Conservation (phyloP, 1,140 invertebrate species). For the Danaus melanippus region DNA sequence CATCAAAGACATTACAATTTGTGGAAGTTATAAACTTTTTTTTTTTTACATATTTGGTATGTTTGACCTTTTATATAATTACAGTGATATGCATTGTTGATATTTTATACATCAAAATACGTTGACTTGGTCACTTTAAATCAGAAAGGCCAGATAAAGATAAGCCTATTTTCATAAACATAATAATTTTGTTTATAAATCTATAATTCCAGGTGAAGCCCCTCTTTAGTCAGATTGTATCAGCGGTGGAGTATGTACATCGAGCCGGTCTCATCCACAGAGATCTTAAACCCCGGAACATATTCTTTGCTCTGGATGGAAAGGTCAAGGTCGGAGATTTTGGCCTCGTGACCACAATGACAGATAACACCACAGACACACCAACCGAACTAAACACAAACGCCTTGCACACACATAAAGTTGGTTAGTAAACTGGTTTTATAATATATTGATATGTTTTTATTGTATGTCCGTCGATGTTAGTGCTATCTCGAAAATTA, state of each 20-base stretch:
- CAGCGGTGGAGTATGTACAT: slow-evolving; percentile 96
- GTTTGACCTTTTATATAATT: no score
- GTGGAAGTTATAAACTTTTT: no score
- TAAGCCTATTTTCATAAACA: no score
- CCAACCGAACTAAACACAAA: slow-evolving; percentile 32
- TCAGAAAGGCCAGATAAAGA: no score
- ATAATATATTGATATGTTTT: no score
- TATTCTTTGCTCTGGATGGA: slow-evolving; percentile 93
- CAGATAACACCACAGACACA: slow-evolving; percentile 74
- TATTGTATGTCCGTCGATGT: no score
- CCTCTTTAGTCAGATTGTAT: slow-evolving; percentile 94
- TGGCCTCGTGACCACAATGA: slow-evolving; percentile 91
- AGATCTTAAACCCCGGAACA: slow-evolving; percentile 97
- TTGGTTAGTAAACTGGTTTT: slow-evolving; percentile 55
- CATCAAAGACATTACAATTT: not conserved
- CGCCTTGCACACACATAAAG: slow-evolving; percentile 72
- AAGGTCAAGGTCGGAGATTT: slow-evolving; percentile 97
- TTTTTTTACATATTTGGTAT: no score
- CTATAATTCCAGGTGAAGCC: slow-evolving; percentile 72
- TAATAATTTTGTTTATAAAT: not conserved
- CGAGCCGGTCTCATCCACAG: slow-evolving; percentile 92
- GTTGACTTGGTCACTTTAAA: no score
- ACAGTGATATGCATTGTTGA: no score
- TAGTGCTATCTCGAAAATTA: no score
- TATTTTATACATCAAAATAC: no score